Evolutionary conservation across 2,888 invertebrate species (phyloP).

Genomic region (Platycnemis pennipes): DNA sequence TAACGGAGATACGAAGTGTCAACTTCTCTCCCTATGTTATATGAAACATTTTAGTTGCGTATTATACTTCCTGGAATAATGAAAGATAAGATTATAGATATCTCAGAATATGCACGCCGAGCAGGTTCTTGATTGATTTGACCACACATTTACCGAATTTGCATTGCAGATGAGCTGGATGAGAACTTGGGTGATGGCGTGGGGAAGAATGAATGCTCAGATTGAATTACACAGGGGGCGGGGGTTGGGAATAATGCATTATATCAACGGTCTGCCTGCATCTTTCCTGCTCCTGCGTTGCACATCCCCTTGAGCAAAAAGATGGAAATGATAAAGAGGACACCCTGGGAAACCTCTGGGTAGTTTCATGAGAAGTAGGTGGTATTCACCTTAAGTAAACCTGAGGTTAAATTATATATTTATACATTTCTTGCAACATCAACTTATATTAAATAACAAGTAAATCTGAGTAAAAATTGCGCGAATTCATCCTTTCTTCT

Average conservation of each 20-base stretch:
- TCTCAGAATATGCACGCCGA: background rate
- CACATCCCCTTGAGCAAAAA: background rate
- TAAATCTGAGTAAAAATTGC: no score
- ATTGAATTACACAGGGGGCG: background rate
- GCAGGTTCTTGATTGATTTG: constrained; percentile 3
- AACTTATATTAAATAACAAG: no score
- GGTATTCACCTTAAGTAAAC: background rate
- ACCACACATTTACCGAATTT: constrained; percentile 3
- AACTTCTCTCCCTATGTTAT: background rate
- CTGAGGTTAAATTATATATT: no score
- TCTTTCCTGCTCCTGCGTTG: background rate
- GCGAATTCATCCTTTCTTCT: no score
- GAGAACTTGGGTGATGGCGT: background rate
- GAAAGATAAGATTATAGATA: constrained; percentile 6
- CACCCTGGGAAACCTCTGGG: background rate
- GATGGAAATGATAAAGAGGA: background rate
- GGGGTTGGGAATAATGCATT: background rate
- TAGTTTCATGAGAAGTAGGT: background rate
- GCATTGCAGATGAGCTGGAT: constrained; percentile 16
- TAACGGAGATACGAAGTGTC: background rate
- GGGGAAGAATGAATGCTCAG: background rate
- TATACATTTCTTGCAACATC: no score
- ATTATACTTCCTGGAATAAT: constrained; percentile 34
- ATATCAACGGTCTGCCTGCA: background rate
- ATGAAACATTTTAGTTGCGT: background rate